Evolutionary conservation across 1,140 invertebrate genomes (phyloP).

Genomic region (Watersipora subatra): DNA sequence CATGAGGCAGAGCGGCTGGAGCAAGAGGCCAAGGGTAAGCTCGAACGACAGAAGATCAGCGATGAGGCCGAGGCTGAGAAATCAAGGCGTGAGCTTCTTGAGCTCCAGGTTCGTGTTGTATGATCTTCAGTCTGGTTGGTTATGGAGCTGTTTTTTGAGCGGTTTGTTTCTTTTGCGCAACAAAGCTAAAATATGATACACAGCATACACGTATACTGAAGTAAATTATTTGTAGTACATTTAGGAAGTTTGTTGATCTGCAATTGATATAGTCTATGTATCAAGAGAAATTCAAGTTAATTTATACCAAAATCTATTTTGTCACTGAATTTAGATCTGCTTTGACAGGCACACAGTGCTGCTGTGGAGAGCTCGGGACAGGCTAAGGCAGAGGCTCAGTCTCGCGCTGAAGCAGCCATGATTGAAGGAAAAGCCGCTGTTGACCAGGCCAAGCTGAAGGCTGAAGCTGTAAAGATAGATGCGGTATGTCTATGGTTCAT

Average conservation of each 20-base stretch:
- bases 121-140: not conserved
- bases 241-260: too few relatives aligned
- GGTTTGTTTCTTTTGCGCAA: not conserved
- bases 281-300: too few relatives aligned
- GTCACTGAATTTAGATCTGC: not conserved
- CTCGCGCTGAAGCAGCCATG: conserved; percentile 40
- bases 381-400: conserved; percentile 45
- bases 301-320: too few relatives aligned
- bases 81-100: conserved; percentile 37
- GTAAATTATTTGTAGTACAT: too few relatives aligned
- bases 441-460: conserved; percentile 43
- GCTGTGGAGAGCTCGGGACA: conserved; percentile 41
- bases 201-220: too few relatives aligned
- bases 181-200: too few relatives aligned
- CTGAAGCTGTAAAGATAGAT: conserved; percentile 43
- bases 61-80: conserved; percentile 45
- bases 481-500: conserved; percentile 38
- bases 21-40: conserved; percentile 43
- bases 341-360: conserved; percentile 26
- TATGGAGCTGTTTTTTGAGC: not conserved
- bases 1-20: conserved; percentile 46
- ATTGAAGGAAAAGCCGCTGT: conserved; percentile 46
- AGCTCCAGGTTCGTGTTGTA: conserved; percentile 33
- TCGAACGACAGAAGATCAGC: conserved; percentile 44
- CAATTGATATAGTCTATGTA: too few relatives aligned